Base-by-base conservation (phyloP, 2,888 invertebrate genomes). In the Rhingia campestris region DNA sequence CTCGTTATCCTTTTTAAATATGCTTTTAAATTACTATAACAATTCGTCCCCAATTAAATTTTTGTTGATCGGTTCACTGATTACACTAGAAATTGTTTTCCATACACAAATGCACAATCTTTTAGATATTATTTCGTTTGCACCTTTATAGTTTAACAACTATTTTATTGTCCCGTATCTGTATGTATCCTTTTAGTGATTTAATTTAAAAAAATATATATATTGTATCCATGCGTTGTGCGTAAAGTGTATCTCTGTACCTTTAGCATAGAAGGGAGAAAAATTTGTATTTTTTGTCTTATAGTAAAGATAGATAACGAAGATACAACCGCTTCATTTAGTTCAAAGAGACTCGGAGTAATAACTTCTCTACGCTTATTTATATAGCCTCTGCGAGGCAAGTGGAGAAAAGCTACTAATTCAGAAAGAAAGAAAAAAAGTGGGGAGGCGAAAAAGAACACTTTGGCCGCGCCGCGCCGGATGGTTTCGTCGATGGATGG, bases 321-420 rank as follows among this genome's bases (percentile, higher is more conserved):
- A 90, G 90, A 90, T 90, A 90, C 90, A 89, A 91, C 91, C 91
- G 91, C 90, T 91, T 91, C 91, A 90, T 91, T 89, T 89, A 91
- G 90, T 91, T 91, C 89, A 91, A 91, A 91, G 91, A 91, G 91
- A 91, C 91, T 91, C 91, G 91, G 88, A 90, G 90, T 89, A 90
- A 90, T 91, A 90, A 89, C 90, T 90, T 90, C 90, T 90, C 90
- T 89, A 90, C 90, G 91, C 90, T 90, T 91, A 91, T 91, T 91
- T 91, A 91, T 91, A 92, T 91, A 91, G 91, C 91, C 91, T 92
- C 90, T 90, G 91, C 88, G 88, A 89, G 89, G 89, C 88, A 87
- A 89, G 89, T 89, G 87, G 88, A 88, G 88, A 88, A 89, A 89
- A 87, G 87, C 86, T 81, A 84, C 84, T 86, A 86, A 86, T 82